These are phyloP conservation scores for Cephus rjabovi DNA, from an alignment of 2,888 invertebrate genomes.

Conservation along the genomic window DNA sequence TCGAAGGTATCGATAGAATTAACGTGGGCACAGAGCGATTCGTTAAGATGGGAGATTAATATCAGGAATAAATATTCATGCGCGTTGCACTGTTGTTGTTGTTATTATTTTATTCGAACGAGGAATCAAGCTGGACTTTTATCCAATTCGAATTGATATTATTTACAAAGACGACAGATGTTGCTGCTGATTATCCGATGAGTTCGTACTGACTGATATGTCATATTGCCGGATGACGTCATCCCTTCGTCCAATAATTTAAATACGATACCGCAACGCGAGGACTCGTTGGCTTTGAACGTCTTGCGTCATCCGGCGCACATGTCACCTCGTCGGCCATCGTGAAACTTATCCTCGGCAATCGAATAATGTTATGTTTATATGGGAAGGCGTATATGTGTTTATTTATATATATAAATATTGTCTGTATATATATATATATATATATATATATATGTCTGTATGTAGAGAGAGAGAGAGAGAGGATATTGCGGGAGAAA, in stretches of 20 bases:
- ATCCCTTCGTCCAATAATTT: background rate
- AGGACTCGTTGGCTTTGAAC: background rate
- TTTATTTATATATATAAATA: no score
- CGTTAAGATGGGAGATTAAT: background rate
- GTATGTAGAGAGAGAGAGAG: no score
- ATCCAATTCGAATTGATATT: background rate
- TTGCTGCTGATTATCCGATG: background rate
- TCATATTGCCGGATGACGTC: background rate
- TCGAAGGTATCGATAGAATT: background rate
- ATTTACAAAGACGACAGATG: background rate
- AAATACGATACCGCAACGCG: background rate
- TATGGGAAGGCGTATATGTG: background rate
- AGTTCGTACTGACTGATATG: background rate
- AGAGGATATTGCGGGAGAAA: no score
- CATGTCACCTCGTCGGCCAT: conserved; percentile 6
- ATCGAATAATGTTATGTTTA: background rate
- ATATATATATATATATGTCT: no score
- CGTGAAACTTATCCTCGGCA: conserved; percentile 11
- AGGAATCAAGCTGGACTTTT: background rate
- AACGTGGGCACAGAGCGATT: background rate
- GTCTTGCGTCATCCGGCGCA: background rate
- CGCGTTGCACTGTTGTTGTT: background rate
- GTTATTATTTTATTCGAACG: background rate
- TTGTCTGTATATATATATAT: no score
- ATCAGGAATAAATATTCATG: background rate